phyloP scores from a whole-genome alignment of 1,140 invertebrate genomes.

The Sarcophaga peregrina region DNA sequence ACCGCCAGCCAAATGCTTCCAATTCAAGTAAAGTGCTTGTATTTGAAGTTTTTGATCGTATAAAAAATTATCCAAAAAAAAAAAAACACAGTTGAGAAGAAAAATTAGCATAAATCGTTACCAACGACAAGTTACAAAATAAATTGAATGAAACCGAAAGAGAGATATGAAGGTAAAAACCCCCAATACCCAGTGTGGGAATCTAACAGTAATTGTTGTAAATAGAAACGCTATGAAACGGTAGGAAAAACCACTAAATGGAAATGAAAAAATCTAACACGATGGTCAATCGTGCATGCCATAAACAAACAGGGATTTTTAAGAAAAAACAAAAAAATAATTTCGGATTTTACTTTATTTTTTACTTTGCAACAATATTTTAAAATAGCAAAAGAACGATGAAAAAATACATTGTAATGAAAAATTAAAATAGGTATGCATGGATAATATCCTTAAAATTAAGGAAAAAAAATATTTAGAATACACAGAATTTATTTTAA shows the following conservation, averaged over 20 bases:
- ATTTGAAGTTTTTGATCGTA: neutral
- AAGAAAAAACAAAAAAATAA: neutral
- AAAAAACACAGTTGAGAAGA: neutral
- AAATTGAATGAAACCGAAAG: too few species aligned
- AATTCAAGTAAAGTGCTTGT: too few species aligned
- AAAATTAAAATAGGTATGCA: too few species aligned
- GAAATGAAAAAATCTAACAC: constrained; percentile 7
- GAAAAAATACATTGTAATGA: too few species aligned
- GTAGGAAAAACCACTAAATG: neutral
- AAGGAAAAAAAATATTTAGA: too few species aligned
- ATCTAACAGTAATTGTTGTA: constrained; percentile 38
- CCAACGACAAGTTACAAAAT: constrained; percentile 10
- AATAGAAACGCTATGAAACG: neutral
- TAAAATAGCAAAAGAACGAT: too few species aligned
- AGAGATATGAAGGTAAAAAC: too few species aligned
- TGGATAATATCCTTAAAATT: too few species aligned
- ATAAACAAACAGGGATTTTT: neutral
- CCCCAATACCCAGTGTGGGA: constrained; percentile 18
- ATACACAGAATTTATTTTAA: too few species aligned
- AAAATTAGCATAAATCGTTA: constrained; percentile 22
- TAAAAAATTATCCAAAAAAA: neutral
- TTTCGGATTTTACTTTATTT: too few species aligned
- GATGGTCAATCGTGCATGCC: constrained; percentile 35
- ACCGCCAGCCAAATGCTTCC: too few species aligned
- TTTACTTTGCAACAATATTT: too few species aligned